A percentile compares a stretch with the other conserved stretches of the same genome.
Evolutionary conservation across 2,797 vertebrate species (phyloP).

Genomic region (Cirrhinus molitorella): DNA sequence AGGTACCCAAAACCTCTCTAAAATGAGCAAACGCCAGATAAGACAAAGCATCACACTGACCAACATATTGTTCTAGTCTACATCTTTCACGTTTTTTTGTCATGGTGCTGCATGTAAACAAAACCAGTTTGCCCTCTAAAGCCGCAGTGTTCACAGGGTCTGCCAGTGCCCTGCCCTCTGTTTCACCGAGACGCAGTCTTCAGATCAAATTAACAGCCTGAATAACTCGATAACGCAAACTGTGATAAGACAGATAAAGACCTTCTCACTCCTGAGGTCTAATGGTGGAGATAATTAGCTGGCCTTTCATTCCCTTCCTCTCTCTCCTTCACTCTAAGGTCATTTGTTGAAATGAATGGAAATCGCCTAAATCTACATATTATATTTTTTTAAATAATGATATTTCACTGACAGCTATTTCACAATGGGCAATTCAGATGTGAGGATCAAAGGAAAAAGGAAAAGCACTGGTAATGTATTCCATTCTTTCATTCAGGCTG

Average conservation of each 20-base stretch:
- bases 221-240: constrained; percentile 54
- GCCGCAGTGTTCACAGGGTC: background rate
- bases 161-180: background rate
- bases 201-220: constrained; percentile 53
- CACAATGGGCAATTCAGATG: background rate
- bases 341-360: background rate
- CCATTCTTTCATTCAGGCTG: background rate
- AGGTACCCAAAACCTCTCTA: background rate
- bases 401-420: background rate
- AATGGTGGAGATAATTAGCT: constrained; percentile 56
- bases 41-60: background rate
- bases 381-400: background rate
- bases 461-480: background rate
- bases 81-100: background rate
- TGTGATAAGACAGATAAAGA: constrained; percentile 50
- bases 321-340: constrained; percentile 12
- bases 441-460: background rate
- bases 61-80: background rate
- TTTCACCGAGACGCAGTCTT: constrained; percentile 21
- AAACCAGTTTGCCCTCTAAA: background rate
- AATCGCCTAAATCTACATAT: background rate
- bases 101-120: background rate
- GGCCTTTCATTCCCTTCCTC: constrained; percentile 5
- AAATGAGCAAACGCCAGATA: background rate
- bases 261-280: constrained; percentile 23